These are phyloP conservation scores for Uloborus plumipes DNA, from an alignment of 2,888 invertebrate species.

Conservation along the genomic window DNA sequence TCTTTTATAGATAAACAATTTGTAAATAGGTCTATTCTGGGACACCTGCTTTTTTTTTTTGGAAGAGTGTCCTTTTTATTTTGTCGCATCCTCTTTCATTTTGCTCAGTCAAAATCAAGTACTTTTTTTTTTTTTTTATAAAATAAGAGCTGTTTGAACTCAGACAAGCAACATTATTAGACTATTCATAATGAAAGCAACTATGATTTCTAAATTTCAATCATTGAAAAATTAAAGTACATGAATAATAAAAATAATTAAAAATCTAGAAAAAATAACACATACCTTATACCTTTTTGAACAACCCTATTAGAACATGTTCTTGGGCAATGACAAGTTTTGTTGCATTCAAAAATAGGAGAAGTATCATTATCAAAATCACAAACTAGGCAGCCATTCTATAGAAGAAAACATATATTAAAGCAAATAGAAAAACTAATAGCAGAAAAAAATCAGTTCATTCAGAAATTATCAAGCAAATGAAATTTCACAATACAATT, in stretches of 20 bases:
- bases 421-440: neutral
- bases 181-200: no score
- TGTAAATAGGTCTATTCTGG: no score
- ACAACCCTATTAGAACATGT: slow-evolving; percentile 88
- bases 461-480: neutral
- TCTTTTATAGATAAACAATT: no score
- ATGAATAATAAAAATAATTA: neutral
- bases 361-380: slow-evolving; percentile 85
- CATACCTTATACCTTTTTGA: slow-evolving; percentile 79
- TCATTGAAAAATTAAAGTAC: no score
- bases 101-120: no score
- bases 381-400: slow-evolving; percentile 80
- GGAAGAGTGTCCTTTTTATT: no score
- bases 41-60: no score
- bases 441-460: neutral
- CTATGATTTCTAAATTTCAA: no score
- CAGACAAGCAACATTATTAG: no score
- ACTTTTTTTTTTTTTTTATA: no score
- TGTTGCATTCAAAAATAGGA: slow-evolving; percentile 93
- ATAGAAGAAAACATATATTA: slow-evolving; percentile 37
- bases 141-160: no score
- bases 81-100: no score
- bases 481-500: neutral
- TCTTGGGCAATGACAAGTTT: slow-evolving; percentile 87
- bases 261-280: slow-evolving; percentile 4